Evolutionary conservation across 2,797 vertebrate species (phyloP).

Genomic region (Acrossocheilus fasciatus): DNA sequence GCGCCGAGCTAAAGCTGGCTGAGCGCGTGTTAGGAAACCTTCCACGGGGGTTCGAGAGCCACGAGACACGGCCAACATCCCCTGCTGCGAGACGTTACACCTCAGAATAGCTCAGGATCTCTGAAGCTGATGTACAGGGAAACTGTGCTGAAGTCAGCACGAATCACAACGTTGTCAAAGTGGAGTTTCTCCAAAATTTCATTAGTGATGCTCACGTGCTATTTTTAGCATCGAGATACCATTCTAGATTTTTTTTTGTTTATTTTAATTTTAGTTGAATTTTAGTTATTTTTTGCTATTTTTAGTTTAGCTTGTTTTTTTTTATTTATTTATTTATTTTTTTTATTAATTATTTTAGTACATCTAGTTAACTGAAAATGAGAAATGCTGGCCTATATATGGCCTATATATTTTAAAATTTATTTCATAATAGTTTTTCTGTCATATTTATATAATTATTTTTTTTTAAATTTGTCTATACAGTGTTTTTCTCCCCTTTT

Average conservation of each 20-base stretch:
- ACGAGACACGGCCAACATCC: neutral
- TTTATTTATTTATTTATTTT: neutral
- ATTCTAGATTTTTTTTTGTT: neutral
- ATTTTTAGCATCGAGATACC: neutral
- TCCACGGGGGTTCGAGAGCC: constrained; percentile 15
- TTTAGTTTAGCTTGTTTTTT: neutral
- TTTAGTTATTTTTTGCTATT: neutral
- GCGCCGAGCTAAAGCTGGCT: constrained; percentile 16
- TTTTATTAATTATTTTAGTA: neutral
- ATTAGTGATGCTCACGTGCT: neutral
- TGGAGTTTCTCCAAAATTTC: neutral
- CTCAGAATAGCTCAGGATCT: neutral
- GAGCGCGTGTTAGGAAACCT: constrained; percentile 28
- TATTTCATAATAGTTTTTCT: too few species aligned
- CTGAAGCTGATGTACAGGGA: neutral
- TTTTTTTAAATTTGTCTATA: too few species aligned
- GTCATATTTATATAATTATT: too few species aligned
- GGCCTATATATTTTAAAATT: too few species aligned
- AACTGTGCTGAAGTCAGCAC: neutral
- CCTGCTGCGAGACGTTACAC: neutral
- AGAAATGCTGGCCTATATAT: neutral
- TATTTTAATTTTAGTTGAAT: neutral
- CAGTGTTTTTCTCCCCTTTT: too few species aligned
- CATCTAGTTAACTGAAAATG: neutral
- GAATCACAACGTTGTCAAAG: neutral